Evolutionary conservation across 1,140 invertebrate genomes (phyloP).

Genomic region (Drosophila sechellia): DNA sequence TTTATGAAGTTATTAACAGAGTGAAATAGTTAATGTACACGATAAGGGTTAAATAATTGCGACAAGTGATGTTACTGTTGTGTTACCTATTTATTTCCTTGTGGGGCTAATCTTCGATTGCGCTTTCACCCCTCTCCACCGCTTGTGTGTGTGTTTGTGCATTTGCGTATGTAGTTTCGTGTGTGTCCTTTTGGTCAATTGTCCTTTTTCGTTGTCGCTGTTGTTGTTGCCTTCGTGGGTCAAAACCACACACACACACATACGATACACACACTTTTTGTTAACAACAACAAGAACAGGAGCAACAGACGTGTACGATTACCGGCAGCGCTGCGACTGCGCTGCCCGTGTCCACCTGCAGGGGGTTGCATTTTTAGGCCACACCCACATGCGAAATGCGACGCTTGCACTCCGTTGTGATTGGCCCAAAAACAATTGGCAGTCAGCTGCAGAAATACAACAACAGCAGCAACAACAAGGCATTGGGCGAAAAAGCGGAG

Average conservation of each 20-base stretch:
- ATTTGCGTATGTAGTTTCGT: background rate
- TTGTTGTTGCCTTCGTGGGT: slow-evolving; percentile 27
- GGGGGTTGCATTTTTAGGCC: slow-evolving; percentile 84
- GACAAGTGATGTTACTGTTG: background rate
- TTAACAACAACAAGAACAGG: background rate
- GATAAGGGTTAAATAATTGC: background rate
- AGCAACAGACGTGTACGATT: background rate
- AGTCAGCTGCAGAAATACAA: slow-evolving; percentile 78
- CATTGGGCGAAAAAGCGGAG: slow-evolving; percentile 33
- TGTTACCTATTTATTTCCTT: slow-evolving; percentile 5
- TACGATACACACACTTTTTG: slow-evolving; percentile 5
- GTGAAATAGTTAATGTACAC: background rate
- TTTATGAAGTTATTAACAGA: no score
- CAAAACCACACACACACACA: slow-evolving; percentile 27
- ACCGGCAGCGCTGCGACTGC: slow-evolving; percentile 50
- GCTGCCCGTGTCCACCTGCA: slow-evolving; percentile 36
- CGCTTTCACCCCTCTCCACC: background rate
- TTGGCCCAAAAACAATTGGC: slow-evolving; percentile 83
- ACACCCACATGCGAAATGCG: slow-evolving; percentile 83
- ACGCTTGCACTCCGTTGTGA: slow-evolving; percentile 81
- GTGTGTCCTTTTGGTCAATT: slow-evolving; percentile 18
- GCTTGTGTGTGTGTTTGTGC: background rate
- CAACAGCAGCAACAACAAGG: slow-evolving; percentile 22
- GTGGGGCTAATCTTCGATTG: background rate
- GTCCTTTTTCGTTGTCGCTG: background rate